Percentiles rank a stretch among this genome's conserved stretches.
Evolutionary conservation across 2,888 invertebrate species (phyloP).

Genomic region (Pomacea canaliculata): DNA sequence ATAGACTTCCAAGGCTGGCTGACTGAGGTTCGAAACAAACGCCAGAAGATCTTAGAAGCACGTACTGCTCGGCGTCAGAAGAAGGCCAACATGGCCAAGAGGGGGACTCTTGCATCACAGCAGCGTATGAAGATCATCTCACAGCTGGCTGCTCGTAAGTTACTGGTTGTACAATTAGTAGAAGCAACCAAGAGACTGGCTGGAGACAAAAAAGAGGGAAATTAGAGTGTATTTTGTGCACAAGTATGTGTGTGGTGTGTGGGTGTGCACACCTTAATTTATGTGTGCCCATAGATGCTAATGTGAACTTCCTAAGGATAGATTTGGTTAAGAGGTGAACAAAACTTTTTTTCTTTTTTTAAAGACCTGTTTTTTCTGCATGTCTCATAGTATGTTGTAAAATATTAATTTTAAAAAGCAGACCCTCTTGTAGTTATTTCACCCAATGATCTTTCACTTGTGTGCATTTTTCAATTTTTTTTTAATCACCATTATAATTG

Average conservation of each 20-base stretch:
- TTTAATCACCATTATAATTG: neutral
- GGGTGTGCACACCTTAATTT: neutral
- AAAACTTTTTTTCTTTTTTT: no score
- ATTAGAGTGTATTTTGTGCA: neutral
- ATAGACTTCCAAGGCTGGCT: constrained; percentile 73
- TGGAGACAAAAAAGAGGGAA: constrained; percentile 43
- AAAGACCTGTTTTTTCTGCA: no score
- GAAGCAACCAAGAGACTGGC: neutral
- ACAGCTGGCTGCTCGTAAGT: constrained; percentile 78
- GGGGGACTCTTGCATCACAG: constrained; percentile 91
- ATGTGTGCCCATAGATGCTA: no score
- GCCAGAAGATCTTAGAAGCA: constrained; percentile 79
- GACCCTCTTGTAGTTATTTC: no score
- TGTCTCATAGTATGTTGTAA: no score
- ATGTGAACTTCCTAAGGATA: no score
- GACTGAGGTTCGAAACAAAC: constrained; percentile 73
- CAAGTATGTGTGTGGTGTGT: neutral
- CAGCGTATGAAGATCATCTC: constrained; percentile 95
- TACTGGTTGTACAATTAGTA: neutral
- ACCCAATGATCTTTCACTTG: no score
- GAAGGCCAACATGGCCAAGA: constrained; percentile 87
- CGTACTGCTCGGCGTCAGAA: constrained; percentile 83
- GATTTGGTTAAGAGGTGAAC: no score
- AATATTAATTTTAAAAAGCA: no score
- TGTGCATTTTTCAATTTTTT: neutral